Conservation (phyloP, 2,113 vertebrate species). For the Neodontobutis hainanensis region DNA sequence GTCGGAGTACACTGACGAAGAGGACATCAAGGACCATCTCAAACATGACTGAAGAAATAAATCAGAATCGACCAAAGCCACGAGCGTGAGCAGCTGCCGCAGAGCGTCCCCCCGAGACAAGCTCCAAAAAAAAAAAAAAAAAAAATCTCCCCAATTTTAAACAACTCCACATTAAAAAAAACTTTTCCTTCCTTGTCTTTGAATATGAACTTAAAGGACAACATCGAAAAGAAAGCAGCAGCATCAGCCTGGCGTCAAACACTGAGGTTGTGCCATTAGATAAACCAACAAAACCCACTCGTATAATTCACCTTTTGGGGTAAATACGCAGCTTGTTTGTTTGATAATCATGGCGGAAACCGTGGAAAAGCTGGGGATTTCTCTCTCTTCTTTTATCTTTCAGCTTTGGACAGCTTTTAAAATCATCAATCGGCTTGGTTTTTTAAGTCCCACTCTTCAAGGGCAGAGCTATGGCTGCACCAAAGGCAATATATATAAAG, state of each 20-base stretch:
- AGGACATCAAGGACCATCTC: constrained; percentile 97
- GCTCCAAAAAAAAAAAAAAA: constrained; percentile 28
- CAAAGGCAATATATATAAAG: constrained; percentile 45
- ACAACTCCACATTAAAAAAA: constrained; percentile 15
- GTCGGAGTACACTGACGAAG: constrained; percentile 98
- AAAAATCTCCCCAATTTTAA: background rate
- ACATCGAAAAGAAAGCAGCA: background rate
- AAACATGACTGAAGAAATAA: constrained; percentile 94
- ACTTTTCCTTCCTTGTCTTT: constrained; percentile 32
- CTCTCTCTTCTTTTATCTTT: constrained; percentile 52
- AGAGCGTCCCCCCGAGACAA: constrained; percentile 21
- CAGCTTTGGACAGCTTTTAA: constrained; percentile 53
- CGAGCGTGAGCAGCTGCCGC: constrained; percentile 86
- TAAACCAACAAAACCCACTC: background rate
- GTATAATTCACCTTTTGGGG: background rate
- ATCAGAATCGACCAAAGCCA: constrained; percentile 87
- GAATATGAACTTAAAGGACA: constrained; percentile 1
- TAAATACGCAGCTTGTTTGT: background rate
- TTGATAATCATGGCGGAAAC: constrained; percentile 23
- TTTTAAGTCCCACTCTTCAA: background rate
- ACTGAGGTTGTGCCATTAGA: no score
- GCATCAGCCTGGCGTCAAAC: no score
- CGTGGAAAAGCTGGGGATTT: constrained; percentile 23
- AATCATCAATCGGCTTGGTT: constrained; percentile 39
- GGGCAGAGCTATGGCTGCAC: constrained; percentile 72